These are phyloP conservation scores for Erebia ligea DNA, from an alignment of 2,888 invertebrate genomes.

Conservation along the genomic window DNA sequence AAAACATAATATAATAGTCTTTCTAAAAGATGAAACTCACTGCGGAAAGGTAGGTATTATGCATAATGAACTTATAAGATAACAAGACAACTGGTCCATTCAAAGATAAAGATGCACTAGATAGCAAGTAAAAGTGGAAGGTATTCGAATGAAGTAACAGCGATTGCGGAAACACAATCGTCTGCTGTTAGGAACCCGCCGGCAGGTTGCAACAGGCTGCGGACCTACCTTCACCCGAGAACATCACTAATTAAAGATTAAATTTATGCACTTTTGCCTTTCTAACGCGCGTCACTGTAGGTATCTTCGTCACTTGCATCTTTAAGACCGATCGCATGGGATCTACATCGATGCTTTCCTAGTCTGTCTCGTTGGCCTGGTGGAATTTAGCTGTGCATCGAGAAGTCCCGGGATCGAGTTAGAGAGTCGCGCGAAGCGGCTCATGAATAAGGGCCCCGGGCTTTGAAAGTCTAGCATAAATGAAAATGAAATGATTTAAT, in stretches of 20 bases:
- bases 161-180: constrained; percentile 26
- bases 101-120: neutral
- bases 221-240: constrained; percentile 28
- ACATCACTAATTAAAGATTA: constrained; percentile 34
- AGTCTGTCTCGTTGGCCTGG: too few relatives aligned
- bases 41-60: too few relatives aligned
- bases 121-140: neutral
- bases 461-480: too few relatives aligned
- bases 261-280: constrained; percentile 29
- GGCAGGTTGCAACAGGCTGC: constrained; percentile 10
- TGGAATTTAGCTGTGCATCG: too few relatives aligned
- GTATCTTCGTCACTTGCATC: neutral
- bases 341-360: neutral
- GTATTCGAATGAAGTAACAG: constrained; percentile 1
- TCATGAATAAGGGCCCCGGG: too few relatives aligned
- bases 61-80: neutral
- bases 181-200: neutral
- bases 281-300: constrained; percentile 26
- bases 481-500: too few relatives aligned
- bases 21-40: too few relatives aligned
- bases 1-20: too few relatives aligned
- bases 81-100: neutral
- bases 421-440: too few relatives aligned
- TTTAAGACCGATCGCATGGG: neutral
- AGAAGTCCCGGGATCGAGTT: too few relatives aligned